Conservation (phyloP, 2,888 invertebrate species). For the Tuta absoluta region DNA sequence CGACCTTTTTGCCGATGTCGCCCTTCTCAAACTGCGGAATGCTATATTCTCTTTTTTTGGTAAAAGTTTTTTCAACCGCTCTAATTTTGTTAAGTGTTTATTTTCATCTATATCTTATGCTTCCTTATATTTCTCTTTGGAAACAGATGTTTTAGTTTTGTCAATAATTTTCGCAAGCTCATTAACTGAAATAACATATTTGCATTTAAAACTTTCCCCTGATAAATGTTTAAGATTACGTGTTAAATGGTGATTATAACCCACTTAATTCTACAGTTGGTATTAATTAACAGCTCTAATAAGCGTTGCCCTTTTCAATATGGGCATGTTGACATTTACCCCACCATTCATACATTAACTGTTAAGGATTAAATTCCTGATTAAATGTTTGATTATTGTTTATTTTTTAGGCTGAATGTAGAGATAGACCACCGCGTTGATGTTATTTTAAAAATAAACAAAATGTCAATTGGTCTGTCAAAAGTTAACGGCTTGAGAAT, state of each 20-base stretch:
- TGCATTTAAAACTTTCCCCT: slow-evolving; percentile 30
- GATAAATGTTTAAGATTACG: slow-evolving; percentile 47
- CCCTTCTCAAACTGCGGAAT: slow-evolving; percentile 36
- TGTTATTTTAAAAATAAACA: slow-evolving; percentile 15
- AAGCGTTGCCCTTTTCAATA: slow-evolving; percentile 60
- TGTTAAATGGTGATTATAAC: slow-evolving; percentile 48
- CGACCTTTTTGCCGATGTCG: slow-evolving; percentile 68
- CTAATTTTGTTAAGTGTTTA: slow-evolving; percentile 16
- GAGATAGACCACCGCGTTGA: slow-evolving; percentile 18
- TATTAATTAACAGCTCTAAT: slow-evolving; percentile 50
- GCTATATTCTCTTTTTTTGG: slow-evolving; percentile 28
- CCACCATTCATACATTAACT: slow-evolving; percentile 43
- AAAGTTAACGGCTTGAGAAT: slow-evolving; percentile 4
- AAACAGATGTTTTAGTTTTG: not conserved
- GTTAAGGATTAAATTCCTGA: slow-evolving; percentile 51
- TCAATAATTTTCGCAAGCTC: not conserved
- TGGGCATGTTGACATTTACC: slow-evolving; percentile 72
- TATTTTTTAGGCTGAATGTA: slow-evolving; percentile 22
- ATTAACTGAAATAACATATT: slow-evolving; percentile 5
- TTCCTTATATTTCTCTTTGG: not conserved
- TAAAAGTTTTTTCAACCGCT: slow-evolving; percentile 22
- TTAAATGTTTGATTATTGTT: slow-evolving; percentile 37
- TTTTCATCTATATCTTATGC: not conserved
- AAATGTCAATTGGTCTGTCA: slow-evolving; percentile 10
- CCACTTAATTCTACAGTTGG: slow-evolving; percentile 34